These are phyloP conservation scores for Gallinago solitaria DNA, from an alignment of 2,797 vertebrate genomes.

Conservation along the genomic window DNA sequence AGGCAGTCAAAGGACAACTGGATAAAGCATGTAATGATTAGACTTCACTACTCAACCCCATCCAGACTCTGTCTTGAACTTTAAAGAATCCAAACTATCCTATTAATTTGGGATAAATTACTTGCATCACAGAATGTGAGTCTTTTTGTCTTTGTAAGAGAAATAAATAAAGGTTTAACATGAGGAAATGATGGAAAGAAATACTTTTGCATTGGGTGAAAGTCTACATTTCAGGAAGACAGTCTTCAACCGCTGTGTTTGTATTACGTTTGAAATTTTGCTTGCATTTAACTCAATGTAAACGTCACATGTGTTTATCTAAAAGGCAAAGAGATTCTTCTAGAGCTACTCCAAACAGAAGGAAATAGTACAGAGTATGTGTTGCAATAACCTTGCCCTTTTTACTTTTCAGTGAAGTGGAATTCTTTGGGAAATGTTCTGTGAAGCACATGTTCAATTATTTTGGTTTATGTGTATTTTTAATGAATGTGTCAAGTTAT, in stretches of 20 bases:
- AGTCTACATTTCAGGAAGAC: neutral
- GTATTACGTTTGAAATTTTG: neutral
- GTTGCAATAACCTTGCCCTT: neutral
- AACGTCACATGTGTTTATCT: neutral
- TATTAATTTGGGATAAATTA: neutral
- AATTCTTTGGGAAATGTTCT: conserved; percentile 34
- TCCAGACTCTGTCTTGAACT: neutral
- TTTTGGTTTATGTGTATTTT: conserved; percentile 17
- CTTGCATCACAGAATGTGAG: neutral
- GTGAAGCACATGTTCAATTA: neutral
- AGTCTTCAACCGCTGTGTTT: neutral
- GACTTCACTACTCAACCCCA: neutral
- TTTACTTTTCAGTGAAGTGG: neutral
- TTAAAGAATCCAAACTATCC: neutral
- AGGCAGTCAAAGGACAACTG: neutral
- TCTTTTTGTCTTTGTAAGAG: neutral
- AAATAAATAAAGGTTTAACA: neutral
- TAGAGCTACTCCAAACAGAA: neutral
- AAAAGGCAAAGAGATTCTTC: conserved; percentile 10
- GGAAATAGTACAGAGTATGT: neutral
- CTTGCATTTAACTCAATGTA: neutral
- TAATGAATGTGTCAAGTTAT: conserved; percentile 33
- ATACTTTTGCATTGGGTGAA: neutral
- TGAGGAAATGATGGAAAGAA: neutral
- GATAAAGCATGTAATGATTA: neutral